phyloP scores from a whole-genome alignment of 2,888 invertebrate genomes.

The Troides oblongomaculatus region DNA sequence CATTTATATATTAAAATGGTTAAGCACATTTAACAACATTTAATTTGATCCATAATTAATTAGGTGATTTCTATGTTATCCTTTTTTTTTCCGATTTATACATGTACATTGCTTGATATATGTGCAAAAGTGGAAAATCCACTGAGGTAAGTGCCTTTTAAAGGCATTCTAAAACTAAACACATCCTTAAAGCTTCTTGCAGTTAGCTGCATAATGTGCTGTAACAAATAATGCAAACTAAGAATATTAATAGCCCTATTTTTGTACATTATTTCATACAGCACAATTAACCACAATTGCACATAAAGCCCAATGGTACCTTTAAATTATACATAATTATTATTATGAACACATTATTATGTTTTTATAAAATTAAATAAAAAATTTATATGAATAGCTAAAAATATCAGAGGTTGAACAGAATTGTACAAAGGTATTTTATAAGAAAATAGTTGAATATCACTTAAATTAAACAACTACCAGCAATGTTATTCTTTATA shows the following conservation, averaged over 20 bases:
- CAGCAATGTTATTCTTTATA: neutral
- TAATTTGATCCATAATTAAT: slow-evolving; percentile 12
- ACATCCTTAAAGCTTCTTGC: slow-evolving; percentile 27
- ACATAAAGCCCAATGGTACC: slow-evolving; percentile 28
- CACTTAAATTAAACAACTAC: neutral
- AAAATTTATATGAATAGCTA: slow-evolving; percentile 2
- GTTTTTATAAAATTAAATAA: too few species aligned
- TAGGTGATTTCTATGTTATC: slow-evolving; percentile 8
- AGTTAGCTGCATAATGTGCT: slow-evolving; percentile 17
- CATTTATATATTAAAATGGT: slow-evolving; percentile 1
- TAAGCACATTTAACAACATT: slow-evolving; percentile 12
- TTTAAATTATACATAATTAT: slow-evolving; percentile 13
- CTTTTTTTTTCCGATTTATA: slow-evolving; percentile 5
- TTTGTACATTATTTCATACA: slow-evolving; percentile 18
- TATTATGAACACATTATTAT: slow-evolving; percentile 8
- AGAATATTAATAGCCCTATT: slow-evolving; percentile 1
- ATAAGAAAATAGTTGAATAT: neutral
- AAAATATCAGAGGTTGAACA: neutral
- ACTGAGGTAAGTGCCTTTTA: slow-evolving; percentile 27
- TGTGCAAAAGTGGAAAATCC: slow-evolving; percentile 30
- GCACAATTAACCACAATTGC: slow-evolving; percentile 24
- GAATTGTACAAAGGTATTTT: neutral
- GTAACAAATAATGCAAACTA: slow-evolving; percentile 19
- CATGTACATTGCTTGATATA: slow-evolving; percentile 23
- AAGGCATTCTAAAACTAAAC: slow-evolving; percentile 28